phyloP scores from a whole-genome alignment of 1,140 invertebrate species.

The Drosophila burlai region DNA sequence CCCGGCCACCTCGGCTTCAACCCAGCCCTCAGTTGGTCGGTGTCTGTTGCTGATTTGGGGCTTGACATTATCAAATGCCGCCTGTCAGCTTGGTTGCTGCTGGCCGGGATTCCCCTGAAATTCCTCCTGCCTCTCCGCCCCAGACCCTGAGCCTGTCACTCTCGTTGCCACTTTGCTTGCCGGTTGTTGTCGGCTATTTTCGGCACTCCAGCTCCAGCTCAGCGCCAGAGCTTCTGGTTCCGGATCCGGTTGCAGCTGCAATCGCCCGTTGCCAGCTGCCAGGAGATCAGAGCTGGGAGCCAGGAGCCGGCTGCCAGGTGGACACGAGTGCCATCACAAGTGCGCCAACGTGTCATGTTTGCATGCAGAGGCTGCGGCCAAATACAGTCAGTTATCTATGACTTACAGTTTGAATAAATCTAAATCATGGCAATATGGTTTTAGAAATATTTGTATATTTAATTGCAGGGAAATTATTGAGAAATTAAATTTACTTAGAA shows the following conservation, averaged over 20 bases:
- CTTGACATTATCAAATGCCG: slow-evolving; percentile 80
- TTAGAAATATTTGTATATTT: neutral
- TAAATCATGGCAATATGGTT: too few species aligned
- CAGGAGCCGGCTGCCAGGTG: slow-evolving; percentile 56
- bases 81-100: slow-evolving; percentile 56
- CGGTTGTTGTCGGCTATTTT: slow-evolving; percentile 59
- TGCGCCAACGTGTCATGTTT: slow-evolving; percentile 77
- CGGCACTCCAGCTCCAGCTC: slow-evolving; percentile 30
- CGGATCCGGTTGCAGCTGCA: slow-evolving; percentile 51
- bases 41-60: slow-evolving; percentile 76
- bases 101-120: slow-evolving; percentile 1
- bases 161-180: slow-evolving; percentile 47
- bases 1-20: neutral
- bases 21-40: slow-evolving; percentile 23
- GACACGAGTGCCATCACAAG: slow-evolving; percentile 64
- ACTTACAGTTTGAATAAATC: neutral
- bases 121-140: neutral
- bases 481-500: accelerated
- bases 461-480: neutral
- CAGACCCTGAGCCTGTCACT: slow-evolving; percentile 34
- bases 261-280: slow-evolving; percentile 46
- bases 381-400: slow-evolving; percentile 36
- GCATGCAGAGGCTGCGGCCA: slow-evolving; percentile 49
- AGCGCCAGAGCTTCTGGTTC: slow-evolving; percentile 36
- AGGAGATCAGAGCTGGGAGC: slow-evolving; percentile 20